phyloP scores from a whole-genome alignment of 2,113 vertebrate genomes.

The Dicrurus megarhynchus region DNA sequence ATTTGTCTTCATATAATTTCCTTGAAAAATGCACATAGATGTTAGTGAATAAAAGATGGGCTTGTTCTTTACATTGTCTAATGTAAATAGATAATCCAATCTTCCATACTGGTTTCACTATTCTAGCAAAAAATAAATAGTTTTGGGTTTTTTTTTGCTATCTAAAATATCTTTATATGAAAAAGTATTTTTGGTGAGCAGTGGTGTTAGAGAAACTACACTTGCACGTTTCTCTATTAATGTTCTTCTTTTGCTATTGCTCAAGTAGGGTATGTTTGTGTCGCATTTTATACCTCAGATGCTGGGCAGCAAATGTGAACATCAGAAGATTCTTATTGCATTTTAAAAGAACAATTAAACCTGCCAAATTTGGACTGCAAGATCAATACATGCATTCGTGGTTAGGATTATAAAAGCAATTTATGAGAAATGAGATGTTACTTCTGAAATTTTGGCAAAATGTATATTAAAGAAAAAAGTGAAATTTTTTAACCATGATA shows the following conservation, averaged over 20 bases:
- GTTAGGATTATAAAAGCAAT: background rate
- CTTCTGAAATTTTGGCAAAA: background rate
- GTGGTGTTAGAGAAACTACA: background rate
- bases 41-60: background rate
- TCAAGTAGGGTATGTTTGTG: background rate
- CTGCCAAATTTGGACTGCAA: background rate
- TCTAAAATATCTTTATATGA: background rate
- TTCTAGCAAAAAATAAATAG: background rate
- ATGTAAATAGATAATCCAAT: background rate
- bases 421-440: background rate
- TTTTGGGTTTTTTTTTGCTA: background rate
- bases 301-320: background rate
- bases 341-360: background rate
- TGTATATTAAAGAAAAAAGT: background rate
- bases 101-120: background rate
- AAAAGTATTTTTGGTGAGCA: background rate
- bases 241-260: background rate
- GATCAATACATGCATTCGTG: background rate
- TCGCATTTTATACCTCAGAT: background rate
- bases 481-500: background rate
- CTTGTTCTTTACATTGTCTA: background rate
- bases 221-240: background rate
- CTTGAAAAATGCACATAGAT: constrained; percentile 1
- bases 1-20: background rate
- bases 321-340: background rate